Evolutionary conservation across 2,888 invertebrate genomes (phyloP), one percentile per base, ranked within the genome.

Genomic region (Volucella bombylans): DNA sequence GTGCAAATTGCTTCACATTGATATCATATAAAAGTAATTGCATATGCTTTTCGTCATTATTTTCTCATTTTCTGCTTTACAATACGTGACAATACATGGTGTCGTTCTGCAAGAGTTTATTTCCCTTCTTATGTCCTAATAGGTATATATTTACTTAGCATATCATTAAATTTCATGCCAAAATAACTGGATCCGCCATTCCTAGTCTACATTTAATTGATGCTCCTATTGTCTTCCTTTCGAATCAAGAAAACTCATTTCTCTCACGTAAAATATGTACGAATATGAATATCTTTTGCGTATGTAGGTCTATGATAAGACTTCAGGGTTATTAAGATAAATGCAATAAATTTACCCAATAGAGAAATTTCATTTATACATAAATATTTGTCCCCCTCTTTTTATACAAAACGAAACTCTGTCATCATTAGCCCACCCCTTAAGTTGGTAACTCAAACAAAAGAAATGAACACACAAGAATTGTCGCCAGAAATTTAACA

Each of bases 341-440:
- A 52, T 54, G 45, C 55, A 55, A 57, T 59, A 57, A 49, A 69
- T 69, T 69, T 39, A 8, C 47, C 8, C 59, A 57, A 69, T 69
- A 69, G 55, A 64, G 15, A 39, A 14, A 50, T 64, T 47, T 62
- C 15, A 4, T 12, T 50, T 50, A 8, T 15, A n/a, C 23, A 47
- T 47, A 62, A 47, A 43, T 61, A 61, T 54, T 67, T 45, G 43
- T 8, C 45, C 12, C 11, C 18, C 23, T 8, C 49, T 8, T 1
- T 38, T 9, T 8, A 39, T 11, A 41, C 12, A 39, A 23, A 65
- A 54, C 15, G 23, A 67, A 54, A 43, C 43, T 18, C 39, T 31
- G 67, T 67, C 57, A 59, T 59, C 57, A 68, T 69, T 69, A 59
- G 52, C 47, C 55, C 68, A 68, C 68, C 55, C 68, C 52, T 65